phyloP scores from a whole-genome alignment of 2,888 invertebrate genomes.

The Nemoura dubitans region DNA sequence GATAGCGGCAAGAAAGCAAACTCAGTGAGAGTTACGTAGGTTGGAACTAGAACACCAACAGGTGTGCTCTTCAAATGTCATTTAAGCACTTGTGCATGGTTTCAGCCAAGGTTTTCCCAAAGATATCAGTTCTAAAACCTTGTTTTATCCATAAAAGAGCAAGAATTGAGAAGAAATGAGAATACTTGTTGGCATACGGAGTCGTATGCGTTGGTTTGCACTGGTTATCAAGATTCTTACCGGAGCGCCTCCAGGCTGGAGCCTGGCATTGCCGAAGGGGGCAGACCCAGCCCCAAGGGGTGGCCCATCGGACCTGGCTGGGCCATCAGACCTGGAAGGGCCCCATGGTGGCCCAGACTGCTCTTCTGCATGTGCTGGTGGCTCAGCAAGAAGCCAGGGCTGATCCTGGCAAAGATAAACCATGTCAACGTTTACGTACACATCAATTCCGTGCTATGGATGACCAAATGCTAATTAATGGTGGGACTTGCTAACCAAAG shows the following conservation, averaged over 20 bases:
- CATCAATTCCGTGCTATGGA: no score
- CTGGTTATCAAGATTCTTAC: slow-evolving; percentile 20
- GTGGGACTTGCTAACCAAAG: no score
- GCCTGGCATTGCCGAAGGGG: slow-evolving; percentile 62
- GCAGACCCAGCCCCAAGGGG: slow-evolving; percentile 47
- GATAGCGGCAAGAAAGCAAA: no score
- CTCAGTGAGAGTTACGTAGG: background rate
- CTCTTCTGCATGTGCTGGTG: slow-evolving; percentile 34
- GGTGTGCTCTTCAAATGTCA: background rate
- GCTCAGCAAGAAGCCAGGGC: slow-evolving; percentile 28
- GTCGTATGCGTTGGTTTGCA: no score
- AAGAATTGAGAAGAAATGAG: no score
- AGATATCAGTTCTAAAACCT: background rate
- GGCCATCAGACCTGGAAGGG: slow-evolving; percentile 62
- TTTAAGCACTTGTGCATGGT: background rate
- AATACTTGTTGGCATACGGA: no score
- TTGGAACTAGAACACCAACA: background rate
- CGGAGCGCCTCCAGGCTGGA: slow-evolving; percentile 75
- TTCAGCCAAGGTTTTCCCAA: background rate
- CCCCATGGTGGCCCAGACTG: slow-evolving; percentile 40
- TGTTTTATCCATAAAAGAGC: background rate
- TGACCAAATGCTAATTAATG: no score
- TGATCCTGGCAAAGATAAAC: background rate
- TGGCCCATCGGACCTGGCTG: slow-evolving; percentile 67
- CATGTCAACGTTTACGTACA: no score